phyloP scores from a whole-genome alignment of 2,888 invertebrate genomes.

The Sphaerophoria rueppellii region DNA sequence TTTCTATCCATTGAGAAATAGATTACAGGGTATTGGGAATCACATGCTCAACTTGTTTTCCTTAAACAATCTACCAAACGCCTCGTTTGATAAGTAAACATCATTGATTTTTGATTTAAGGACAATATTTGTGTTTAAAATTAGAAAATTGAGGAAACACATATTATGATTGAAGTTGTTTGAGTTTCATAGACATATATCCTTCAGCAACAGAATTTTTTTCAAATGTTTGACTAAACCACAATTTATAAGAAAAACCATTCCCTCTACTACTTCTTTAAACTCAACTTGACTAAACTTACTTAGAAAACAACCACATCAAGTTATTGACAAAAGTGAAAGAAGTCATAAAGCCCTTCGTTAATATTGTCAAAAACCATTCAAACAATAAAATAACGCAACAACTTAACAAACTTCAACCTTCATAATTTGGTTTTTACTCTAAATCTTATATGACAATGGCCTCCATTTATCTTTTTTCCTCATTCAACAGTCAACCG shows the following conservation, averaged over 20 bases:
- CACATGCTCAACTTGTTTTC: conserved; percentile 14
- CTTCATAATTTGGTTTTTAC: conserved; percentile 24
- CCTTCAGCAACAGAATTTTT: neutral
- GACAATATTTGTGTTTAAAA: conserved; percentile 26
- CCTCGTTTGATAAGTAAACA: conserved; percentile 29
- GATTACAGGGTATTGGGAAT: conserved; percentile 25
- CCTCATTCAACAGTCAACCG: no score
- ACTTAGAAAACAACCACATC: neutral
- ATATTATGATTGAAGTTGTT: conserved; percentile 1
- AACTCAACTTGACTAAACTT: neutral
- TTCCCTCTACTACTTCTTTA: neutral
- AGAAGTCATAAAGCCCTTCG: neutral
- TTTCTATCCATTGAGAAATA: neutral
- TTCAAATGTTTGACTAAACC: neutral
- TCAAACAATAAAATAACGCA: conserved; percentile 10
- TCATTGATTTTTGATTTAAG: conserved; percentile 2
- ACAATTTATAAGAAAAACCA: neutral
- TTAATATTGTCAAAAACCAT: neutral
- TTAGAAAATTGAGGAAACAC: conserved; percentile 17
- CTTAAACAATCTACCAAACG: conserved; percentile 9
- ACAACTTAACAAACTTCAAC: conserved; percentile 26
- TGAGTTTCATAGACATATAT: neutral
- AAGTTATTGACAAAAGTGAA: neutral
- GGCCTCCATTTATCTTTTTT: neutral
- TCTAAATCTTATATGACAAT: conserved; percentile 25